phyloP scores from a whole-genome alignment of 2,113 vertebrate species.

The Syrrhaptes paradoxus region DNA sequence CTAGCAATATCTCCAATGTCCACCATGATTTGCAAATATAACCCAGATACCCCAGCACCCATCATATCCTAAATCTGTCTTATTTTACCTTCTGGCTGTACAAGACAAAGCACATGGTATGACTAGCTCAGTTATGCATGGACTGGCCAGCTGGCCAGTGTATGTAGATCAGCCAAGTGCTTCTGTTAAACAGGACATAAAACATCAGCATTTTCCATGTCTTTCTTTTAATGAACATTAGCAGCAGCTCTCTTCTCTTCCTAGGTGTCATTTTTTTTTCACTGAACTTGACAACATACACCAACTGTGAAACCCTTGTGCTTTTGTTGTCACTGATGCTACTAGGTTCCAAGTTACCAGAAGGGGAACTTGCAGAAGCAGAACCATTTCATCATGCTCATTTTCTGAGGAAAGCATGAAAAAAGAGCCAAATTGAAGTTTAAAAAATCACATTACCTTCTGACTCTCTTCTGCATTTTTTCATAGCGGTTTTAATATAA shows the following conservation, averaged over 20 bases:
- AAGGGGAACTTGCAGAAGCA: neutral
- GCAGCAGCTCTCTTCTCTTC: neutral
- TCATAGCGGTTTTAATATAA: neutral
- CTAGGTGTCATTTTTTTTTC: neutral
- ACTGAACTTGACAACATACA: neutral
- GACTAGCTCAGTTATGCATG: neutral
- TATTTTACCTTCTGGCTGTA: neutral
- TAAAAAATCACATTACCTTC: neutral
- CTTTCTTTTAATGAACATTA: neutral
- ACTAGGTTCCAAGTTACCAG: neutral
- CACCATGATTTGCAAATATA: neutral
- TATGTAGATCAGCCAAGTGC: neutral
- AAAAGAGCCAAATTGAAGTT: neutral
- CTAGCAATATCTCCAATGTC: neutral
- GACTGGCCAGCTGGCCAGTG: neutral
- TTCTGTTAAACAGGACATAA: neutral
- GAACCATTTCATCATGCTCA: neutral
- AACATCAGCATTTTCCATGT: neutral
- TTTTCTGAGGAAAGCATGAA: neutral
- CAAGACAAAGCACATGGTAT: neutral
- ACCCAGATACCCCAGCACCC: neutral
- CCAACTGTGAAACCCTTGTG: neutral
- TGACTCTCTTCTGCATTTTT: neutral
- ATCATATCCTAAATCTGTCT: neutral
- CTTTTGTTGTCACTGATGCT: neutral